Conservation (phyloP, 92 coral and sea anemone genomes). For the Diadumene lineata region DNA sequence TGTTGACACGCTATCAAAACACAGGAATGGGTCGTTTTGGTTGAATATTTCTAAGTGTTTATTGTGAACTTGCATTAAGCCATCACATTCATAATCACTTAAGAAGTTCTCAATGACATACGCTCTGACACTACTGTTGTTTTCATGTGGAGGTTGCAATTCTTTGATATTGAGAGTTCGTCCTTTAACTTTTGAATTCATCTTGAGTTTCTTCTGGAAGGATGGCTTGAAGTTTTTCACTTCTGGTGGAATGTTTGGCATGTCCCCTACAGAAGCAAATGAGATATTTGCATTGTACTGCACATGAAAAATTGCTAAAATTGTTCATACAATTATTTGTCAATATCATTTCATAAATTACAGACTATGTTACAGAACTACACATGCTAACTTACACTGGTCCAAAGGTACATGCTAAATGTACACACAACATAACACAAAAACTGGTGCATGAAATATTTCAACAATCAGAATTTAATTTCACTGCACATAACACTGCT, state of each 20-base stretch:
- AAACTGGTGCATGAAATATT: too few relatives aligned
- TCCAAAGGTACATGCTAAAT: too few relatives aligned
- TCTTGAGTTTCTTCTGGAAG: conserved; percentile 59
- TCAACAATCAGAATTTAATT: too few relatives aligned
- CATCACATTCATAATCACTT: conserved; percentile 74
- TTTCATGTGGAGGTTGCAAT: conserved; percentile 26
- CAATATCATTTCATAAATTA: too few relatives aligned
- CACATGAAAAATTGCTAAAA: too few relatives aligned
- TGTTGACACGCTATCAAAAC: conserved; percentile 81
- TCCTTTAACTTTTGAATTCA: conserved; percentile 53
- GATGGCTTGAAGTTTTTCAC: conserved; percentile 68
- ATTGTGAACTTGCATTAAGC: conserved; percentile 69
- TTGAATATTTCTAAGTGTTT: conserved; percentile 55
- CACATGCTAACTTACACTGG: too few relatives aligned
- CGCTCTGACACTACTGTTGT: conserved; percentile 73
- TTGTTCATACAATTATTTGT: too few relatives aligned
- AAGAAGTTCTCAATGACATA: conserved; percentile 80
- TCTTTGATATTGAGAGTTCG: conserved; percentile 52
- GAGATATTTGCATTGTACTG: too few relatives aligned
- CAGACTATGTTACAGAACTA: too few relatives aligned
- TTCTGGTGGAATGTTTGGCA: conserved; percentile 32
- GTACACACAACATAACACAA: too few relatives aligned
- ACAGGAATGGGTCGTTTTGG: conserved; percentile 78
- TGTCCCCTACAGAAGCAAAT: conserved; percentile 9
- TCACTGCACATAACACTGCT: too few relatives aligned